These are phyloP conservation scores for Ochotona princeps DNA, from an alignment of 2,113 vertebrate species.

Conservation along the genomic window DNA sequence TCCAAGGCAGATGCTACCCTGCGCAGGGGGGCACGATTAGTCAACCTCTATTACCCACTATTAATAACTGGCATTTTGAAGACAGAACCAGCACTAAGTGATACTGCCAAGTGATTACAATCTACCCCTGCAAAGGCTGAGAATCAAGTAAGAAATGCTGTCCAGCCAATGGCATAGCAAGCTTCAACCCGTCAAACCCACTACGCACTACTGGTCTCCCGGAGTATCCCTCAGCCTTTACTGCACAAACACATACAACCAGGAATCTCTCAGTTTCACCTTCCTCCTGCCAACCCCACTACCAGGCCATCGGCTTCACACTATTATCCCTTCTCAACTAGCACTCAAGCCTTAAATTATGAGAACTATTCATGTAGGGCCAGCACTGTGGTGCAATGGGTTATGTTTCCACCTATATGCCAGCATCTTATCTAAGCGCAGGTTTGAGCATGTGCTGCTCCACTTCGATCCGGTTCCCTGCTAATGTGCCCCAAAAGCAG, in stretches of 20 bases:
- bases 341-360: neutral
- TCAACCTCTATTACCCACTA: slow-evolving; percentile 5
- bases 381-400: too few species aligned
- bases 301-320: neutral
- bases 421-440: too few species aligned
- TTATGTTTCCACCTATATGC: too few species aligned
- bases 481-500: too few species aligned
- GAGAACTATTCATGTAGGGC: neutral
- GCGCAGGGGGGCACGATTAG: neutral
- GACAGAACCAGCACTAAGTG: neutral
- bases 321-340: neutral
- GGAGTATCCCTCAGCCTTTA: neutral
- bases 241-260: neutral
- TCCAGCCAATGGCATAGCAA: neutral
- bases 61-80: slow-evolving; percentile 19
- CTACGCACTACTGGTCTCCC: neutral
- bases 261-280: neutral
- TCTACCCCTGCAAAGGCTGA: neutral
- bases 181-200: neutral
- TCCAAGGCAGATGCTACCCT: neutral
- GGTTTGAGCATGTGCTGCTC: too few species aligned
- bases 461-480: too few species aligned
- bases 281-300: neutral
- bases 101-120: neutral
- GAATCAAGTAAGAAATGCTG: slow-evolving; percentile 15